Percentiles rank a stretch among this genome's conserved stretches.
Evolutionary conservation across 2,888 invertebrate species (phyloP).

Genomic region (Epinotia nisella): DNA sequence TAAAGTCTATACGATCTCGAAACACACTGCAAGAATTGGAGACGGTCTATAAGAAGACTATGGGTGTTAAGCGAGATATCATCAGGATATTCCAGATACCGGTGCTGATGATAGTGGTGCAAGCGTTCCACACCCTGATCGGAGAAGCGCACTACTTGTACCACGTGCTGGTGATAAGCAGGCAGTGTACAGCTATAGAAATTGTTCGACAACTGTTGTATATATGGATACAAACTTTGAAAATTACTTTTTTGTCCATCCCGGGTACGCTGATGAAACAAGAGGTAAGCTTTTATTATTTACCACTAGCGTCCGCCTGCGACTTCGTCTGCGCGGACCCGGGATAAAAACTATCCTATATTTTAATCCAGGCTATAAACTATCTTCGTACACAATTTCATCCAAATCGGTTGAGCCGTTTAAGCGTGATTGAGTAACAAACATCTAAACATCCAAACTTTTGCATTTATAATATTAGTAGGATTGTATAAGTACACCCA

Average conservation of each 20-base stretch:
- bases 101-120: neutral
- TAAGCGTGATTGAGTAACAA: too few species aligned
- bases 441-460: too few species aligned
- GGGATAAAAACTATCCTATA: too few species aligned
- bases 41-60: neutral
- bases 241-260: neutral
- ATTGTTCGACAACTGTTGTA: neutral
- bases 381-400: too few species aligned
- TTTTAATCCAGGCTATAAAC: too few species aligned
- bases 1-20: neutral
- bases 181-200: neutral
- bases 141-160: neutral
- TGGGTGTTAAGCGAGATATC: neutral
- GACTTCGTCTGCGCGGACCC: too few species aligned
- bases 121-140: neutral
- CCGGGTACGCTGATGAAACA: neutral
- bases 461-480: too few species aligned
- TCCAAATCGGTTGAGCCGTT: too few species aligned
- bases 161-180: neutral
- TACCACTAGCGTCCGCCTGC: too few species aligned
- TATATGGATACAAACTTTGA: neutral
- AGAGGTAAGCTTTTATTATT: neutral
- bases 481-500: too few species aligned
- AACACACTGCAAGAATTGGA: neutral
- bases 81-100: neutral